Evolutionary conservation across 2,888 invertebrate species (phyloP), one percentile per base, ranked within the genome.

Genomic region (Hypolimnas misippus): DNA sequence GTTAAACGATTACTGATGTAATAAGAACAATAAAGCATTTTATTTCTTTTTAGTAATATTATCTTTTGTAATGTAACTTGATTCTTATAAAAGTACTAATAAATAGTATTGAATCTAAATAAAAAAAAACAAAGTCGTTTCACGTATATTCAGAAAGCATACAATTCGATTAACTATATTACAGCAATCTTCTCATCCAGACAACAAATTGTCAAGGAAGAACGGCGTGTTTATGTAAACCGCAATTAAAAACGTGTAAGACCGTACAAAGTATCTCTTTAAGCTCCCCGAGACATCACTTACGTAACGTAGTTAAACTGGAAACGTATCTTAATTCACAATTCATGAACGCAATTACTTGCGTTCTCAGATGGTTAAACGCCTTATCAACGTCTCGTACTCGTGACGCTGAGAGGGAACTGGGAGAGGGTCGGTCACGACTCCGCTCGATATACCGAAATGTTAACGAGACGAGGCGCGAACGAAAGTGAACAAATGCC

Each of bases 361-460:
- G 60, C 63, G 51, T 66, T 63, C 56, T 62, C 61, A 62, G 66
- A 64, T 64, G 55, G 38, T 52, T 59, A 51, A 66, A 33, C 42
- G 59, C 54, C 62, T 67, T 66, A 66, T 67, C 69, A 65, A 66
- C 65, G 65, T 65, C 62, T 66, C 55, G 63, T 52, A 70, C 72
- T 86, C 89, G 87, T 87, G 87, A 86, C 82, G 77, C 72, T 82
- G 84, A 87, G 86, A 87, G 86, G 84, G 82, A 87, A 76, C 76
- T 73, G 73, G 69, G 72, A 75, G 78, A 81, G 81, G 76, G 75
- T 75, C 72, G 73, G 88, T 89, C 89, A 89, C 89, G 89, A 88
- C 78, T 78, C 74, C 76, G 80, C 77, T 81, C 82, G 81, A 79
- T 84, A 83, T 81, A 81, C 80, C 78, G 80, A 86, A 87, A 87